phyloP scores from a whole-genome alignment of 2,888 invertebrate species.

The Phyto melanocephala region DNA sequence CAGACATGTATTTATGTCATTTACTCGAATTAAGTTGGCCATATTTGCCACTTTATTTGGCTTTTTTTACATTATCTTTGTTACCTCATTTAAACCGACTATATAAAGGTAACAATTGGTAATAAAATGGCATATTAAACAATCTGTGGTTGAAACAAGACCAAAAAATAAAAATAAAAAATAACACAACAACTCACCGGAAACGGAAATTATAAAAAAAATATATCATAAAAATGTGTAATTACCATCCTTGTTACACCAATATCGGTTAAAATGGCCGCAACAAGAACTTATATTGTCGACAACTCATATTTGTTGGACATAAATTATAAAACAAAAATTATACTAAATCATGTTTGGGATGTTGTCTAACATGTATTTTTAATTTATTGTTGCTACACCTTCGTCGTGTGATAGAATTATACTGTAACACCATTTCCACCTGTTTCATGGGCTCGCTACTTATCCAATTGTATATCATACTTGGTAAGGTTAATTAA shows the following conservation, averaged over 20 bases:
- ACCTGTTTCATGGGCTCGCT: neutral
- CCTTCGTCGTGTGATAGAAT: too few species aligned
- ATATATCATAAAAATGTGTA: constrained; percentile 29
- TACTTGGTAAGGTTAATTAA: constrained; percentile 38
- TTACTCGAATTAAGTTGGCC: neutral
- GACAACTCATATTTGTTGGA: neutral
- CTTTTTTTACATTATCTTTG: constrained; percentile 23
- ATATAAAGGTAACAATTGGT: constrained; percentile 47
- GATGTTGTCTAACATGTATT: neutral
- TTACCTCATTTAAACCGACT: constrained; percentile 51
- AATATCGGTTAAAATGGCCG: neutral
- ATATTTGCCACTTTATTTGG: neutral
- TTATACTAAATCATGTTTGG: neutral
- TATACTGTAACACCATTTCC: too few species aligned
- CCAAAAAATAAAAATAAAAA: constrained; percentile 2
- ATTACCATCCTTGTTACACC: neutral
- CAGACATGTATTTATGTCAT: neutral
- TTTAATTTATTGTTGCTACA: too few species aligned
- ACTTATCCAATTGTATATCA: constrained; percentile 19
- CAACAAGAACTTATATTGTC: constrained; percentile 1
- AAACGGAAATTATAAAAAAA: constrained; percentile 48
- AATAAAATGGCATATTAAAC: constrained; percentile 9
- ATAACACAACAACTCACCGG: constrained; percentile 13
- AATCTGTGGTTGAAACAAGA: constrained; percentile 18
- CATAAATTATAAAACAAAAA: constrained; percentile 13